A percentile compares a stretch with the other conserved stretches of the same genome.
phyloP scores from a whole-genome alignment of 2,797 vertebrate species.

The Coreius guichenoti region DNA sequence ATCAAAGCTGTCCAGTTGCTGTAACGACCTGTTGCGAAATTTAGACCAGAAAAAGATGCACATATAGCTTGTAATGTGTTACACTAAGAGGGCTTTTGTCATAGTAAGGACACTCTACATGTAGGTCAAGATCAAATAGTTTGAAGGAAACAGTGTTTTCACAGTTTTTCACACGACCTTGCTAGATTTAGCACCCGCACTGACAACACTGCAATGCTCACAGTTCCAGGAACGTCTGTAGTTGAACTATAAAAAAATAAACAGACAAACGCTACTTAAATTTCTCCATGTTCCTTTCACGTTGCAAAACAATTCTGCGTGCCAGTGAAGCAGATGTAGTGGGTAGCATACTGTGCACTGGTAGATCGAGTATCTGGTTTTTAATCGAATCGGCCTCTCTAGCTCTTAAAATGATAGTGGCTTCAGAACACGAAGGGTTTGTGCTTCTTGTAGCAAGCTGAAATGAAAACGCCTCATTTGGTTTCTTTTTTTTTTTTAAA shows the following conservation, averaged over 20 bases:
- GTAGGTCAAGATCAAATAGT: constrained; percentile 44
- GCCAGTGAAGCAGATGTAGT: constrained; percentile 44
- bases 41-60: constrained; percentile 22
- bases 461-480: constrained; percentile 65
- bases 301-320: neutral
- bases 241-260: neutral
- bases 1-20: constrained; percentile 20
- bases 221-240: constrained; percentile 8
- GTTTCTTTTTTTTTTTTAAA: constrained; percentile 59
- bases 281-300: constrained; percentile 28
- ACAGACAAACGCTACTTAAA: constrained; percentile 19
- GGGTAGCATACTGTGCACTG: constrained; percentile 32
- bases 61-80: constrained; percentile 36
- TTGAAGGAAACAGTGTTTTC: constrained; percentile 11
- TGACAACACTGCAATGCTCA: neutral
- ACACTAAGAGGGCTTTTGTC: constrained; percentile 30
- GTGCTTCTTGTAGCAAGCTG: constrained; percentile 63
- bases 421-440: constrained; percentile 63
- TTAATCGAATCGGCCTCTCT: constrained; percentile 54
- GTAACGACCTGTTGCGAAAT: neutral
- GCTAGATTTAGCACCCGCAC: constrained; percentile 35
- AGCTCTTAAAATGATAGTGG: constrained; percentile 65
- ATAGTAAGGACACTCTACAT: constrained; percentile 20
- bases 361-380: constrained; percentile 45
- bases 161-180: constrained; percentile 23